Evolutionary conservation across 2,797 vertebrate genomes (phyloP), one percentile per base, ranked within the genome.

Genomic region (Emys orbicularis): DNA sequence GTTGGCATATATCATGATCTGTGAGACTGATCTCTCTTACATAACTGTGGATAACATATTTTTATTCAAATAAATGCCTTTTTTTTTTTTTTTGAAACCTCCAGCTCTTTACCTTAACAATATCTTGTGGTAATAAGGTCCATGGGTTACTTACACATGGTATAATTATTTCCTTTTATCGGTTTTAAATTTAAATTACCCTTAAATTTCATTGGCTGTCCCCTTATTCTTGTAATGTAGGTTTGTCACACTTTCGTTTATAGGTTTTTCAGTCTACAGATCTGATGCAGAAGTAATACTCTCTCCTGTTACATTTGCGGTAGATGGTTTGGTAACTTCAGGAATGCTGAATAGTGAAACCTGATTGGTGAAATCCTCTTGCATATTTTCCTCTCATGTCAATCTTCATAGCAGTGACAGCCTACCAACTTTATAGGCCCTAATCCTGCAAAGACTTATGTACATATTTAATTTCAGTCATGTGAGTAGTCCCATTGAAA

Each of bases 51-150:
- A 68, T 82, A 83, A 87, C 47, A 47, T 76, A 53, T 92, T 89
- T 87, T 91, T 91, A 83, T 90, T 95, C 84, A 92, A 79, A 88
- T 90, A 96, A 94, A 90, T 0, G 6, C 25, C 49, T 79, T 81
- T 81, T 86, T 92, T 87, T 83, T 83, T 91, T 87, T 81, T n/a
- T n/a, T n/a, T n/a, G 76, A 96, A 92, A 44, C 37, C 37, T 84
- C 50, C 54, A 95, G 65, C 84, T 90, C 87, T 89, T 92, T 59
- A 90, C 68, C 23, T 81, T 83, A 81, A 84, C n/a, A 2, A 89
- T 77, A 92, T 47, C 81, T 92, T 81, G 54, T 31, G 10, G 21
- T 3, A 12, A 92, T 90, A 92, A 91, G 76, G 83, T 90, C 92
- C 77, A 86, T 88, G 79, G 90, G 54, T 52, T 90, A 88, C 57